phyloP scores from a whole-genome alignment of 2,797 vertebrate genomes.

The Falco rusticolus region DNA sequence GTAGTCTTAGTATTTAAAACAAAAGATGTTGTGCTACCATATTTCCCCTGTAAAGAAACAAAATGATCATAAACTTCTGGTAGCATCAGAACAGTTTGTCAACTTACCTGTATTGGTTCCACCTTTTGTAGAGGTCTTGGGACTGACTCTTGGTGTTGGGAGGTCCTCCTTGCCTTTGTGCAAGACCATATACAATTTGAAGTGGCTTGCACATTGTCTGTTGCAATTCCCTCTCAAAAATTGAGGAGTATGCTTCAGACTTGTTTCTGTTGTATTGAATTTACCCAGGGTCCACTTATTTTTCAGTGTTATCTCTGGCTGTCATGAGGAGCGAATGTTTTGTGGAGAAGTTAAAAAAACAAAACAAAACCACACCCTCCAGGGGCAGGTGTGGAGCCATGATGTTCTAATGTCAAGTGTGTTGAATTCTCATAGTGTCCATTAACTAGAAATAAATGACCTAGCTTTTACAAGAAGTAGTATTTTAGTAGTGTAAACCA shows the following conservation, averaged over 20 bases:
- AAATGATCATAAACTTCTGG: background rate
- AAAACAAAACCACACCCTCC: background rate
- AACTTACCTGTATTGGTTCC: background rate
- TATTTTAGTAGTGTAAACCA: background rate
- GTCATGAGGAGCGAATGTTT: background rate
- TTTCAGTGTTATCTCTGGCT: background rate
- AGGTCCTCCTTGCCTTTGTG: background rate
- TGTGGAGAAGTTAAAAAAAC: background rate
- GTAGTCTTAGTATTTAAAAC: rapidly evolving
- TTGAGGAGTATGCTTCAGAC: background rate
- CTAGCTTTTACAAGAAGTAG: background rate
- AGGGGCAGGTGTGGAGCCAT: background rate
- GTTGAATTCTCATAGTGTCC: rapidly evolving
- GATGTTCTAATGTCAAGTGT: background rate
- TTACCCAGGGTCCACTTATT: background rate
- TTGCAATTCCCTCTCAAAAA: background rate
- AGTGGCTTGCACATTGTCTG: background rate
- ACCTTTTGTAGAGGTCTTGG: background rate
- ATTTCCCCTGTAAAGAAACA: background rate
- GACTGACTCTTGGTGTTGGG: background rate
- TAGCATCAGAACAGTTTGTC: background rate
- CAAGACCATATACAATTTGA: background rate
- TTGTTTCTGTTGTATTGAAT: background rate
- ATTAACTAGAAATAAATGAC: background rate
- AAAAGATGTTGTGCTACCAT: background rate